Conservation (phyloP, 2,888 invertebrate species). For the Lithophane socia region DNA sequence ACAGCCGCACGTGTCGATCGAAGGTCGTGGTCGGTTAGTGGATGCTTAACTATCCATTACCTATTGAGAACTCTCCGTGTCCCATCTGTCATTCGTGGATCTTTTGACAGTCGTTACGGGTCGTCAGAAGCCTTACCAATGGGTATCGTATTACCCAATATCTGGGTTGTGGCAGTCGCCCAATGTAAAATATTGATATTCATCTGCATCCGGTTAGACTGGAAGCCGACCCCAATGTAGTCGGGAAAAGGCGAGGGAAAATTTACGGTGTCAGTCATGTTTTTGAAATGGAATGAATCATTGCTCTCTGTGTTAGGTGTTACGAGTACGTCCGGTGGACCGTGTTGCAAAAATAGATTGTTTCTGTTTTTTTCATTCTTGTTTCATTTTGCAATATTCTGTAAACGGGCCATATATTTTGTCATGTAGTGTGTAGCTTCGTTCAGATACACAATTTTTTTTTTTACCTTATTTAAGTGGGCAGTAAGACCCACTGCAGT, state of each 20-base stretch:
- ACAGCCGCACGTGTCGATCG: too few species aligned
- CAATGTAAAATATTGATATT: not conserved
- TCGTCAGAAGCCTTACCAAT: not conserved
- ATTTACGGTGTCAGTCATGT: not conserved
- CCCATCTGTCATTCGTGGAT: not conserved
- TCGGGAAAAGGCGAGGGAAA: not conserved
- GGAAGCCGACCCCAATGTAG: not conserved
- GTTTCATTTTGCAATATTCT: slow-evolving; percentile 2
- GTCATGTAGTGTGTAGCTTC: not conserved
- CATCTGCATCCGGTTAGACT: not conserved
- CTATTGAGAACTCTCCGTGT: not conserved
- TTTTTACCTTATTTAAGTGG: not conserved
- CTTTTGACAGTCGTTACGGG: not conserved
- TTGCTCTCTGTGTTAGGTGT: slow-evolving; percentile 18
- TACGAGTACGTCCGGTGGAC: slow-evolving; percentile 19
- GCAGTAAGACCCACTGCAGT: too few species aligned
- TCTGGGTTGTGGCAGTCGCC: not conserved
- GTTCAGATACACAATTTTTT: not conserved
- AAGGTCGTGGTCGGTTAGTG: too few species aligned
- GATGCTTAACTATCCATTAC: too few species aligned
- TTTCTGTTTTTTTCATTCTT: slow-evolving; percentile 37
- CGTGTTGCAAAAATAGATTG: slow-evolving; percentile 38
- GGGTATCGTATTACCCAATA: too few species aligned
- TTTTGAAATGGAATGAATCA: slow-evolving; percentile 15
- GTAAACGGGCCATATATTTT: not conserved